phyloP scores from a whole-genome alignment of 2,797 vertebrate genomes.

The Menidia menidia region DNA sequence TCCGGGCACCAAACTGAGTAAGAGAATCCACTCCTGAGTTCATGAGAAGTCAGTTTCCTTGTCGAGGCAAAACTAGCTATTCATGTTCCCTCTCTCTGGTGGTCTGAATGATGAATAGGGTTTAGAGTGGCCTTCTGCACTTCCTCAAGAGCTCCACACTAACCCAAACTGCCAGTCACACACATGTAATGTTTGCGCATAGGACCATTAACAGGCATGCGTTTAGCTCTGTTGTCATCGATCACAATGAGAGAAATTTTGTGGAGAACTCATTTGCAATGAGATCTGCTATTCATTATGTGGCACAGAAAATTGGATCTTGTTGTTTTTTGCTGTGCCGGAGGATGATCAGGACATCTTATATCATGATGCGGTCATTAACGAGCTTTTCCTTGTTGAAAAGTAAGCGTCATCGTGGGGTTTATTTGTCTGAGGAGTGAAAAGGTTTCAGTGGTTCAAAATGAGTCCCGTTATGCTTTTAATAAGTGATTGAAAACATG shows the following conservation, averaged over 20 bases:
- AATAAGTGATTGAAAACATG: too few relatives aligned
- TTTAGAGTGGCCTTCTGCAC: conserved; percentile 67
- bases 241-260: conserved; percentile 36
- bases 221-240: conserved; percentile 9
- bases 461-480: not conserved
- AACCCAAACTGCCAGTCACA: conserved; percentile 58
- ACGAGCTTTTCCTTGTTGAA: not conserved
- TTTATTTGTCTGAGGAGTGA: not conserved
- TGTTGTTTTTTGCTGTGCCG: not conserved
- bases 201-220: conserved; percentile 5
- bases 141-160: conserved; percentile 52
- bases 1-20: conserved; percentile 43
- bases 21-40: conserved; percentile 69
- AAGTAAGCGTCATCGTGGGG: too few relatives aligned
- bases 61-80: conserved; percentile 41
- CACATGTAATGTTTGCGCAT: conserved; percentile 4
- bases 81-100: conserved; percentile 55
- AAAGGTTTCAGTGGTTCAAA: not conserved
- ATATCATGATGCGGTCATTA: not conserved
- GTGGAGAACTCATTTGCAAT: conserved; percentile 58
- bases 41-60: conserved; percentile 67
- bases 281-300: conserved; percentile 37
- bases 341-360: not conserved
- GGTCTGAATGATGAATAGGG: conserved; percentile 68
- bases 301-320: not conserved